Evolutionary conservation across 1,140 invertebrate species (phyloP), one percentile per base, ranked within the genome.

Genomic region (Metaphire vulgaris): DNA sequence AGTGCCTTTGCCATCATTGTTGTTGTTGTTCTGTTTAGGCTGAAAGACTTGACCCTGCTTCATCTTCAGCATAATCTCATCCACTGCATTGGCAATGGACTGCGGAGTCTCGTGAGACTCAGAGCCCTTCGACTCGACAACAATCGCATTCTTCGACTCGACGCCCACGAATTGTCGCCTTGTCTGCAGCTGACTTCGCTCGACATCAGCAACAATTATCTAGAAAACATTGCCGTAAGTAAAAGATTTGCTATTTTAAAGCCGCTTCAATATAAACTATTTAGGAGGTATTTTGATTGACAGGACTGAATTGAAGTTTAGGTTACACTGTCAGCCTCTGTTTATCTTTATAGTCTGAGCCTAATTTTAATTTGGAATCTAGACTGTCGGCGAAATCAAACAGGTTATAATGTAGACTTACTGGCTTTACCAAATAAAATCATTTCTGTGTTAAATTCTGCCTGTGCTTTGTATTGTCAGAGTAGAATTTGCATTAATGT

Each of bases 151-250:
- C 33, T 80, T 28, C 81, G 80, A 33, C 78, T 86, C 16, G 83
- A 85, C 26, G 78, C 77, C 1, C 73, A 76, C 41, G 85, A 86
- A 34, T 75, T 86, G n/a, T 79, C 82, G 2, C 77, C 76, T 30
- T 83, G 83, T 81, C 81, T 81, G 69, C 79, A 81, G 41, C 80
- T 86, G 33, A 86, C 82, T 2, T 77, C 79, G 12, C 75, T 86
- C 15, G 81, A 86, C 76, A 77, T 86, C 72, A 86, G 85, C 74
- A 80, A 78, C 76, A 86, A 86, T 67, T 77, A 79, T 72, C 70
- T 86, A 64, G 83, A 84, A 71, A 82, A 78, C 72, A 76, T 85
- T 1, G 75, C 79, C 30, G 84, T 85, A 77, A 83, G 83, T n/a
- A n/a, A n/a, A n/a, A n/a, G n/a, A n/a, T n/a, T n/a, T n/a, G n/a